phyloP scores from a whole-genome alignment of 2,797 vertebrate genomes.

The Amazona ochrocephala region DNA sequence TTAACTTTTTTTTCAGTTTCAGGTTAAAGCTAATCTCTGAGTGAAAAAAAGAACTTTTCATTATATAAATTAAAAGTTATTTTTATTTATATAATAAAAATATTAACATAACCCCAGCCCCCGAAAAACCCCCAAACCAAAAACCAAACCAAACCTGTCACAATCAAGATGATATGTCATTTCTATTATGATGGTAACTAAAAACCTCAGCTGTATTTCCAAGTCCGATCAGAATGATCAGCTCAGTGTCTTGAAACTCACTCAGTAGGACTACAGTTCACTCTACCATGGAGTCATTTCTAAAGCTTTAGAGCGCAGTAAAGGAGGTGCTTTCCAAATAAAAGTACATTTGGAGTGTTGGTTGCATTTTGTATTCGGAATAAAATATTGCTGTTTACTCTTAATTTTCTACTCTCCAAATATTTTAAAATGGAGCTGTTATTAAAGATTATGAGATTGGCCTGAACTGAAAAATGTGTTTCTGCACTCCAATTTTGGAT shows the following conservation, averaged over 20 bases:
- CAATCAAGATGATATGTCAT: background rate
- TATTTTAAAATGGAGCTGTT: background rate
- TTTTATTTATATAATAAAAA: background rate
- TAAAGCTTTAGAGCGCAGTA: slow-evolving; percentile 20
- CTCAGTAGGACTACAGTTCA: background rate
- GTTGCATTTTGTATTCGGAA: background rate
- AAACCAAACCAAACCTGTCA: background rate
- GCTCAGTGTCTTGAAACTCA: background rate
- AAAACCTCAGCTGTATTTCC: background rate
- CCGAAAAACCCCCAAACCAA: background rate
- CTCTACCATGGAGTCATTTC: slow-evolving; percentile 8
- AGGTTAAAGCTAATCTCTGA: background rate
- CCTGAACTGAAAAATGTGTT: background rate
- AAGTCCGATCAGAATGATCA: background rate
- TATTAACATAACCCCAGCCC: background rate
- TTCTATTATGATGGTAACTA: background rate
- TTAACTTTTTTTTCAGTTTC: background rate
- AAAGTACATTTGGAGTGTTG: background rate
- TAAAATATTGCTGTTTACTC: background rate
- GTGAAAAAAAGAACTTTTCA: background rate
- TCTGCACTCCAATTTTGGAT: background rate
- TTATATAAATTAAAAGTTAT: background rate
- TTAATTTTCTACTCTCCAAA: slow-evolving; percentile 20
- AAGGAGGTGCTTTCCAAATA: background rate
- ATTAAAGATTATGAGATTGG: slow-evolving; percentile 1